Base-by-base conservation (phyloP, 1,140 invertebrate genomes). In the Leptopilina boulardi region DNA sequence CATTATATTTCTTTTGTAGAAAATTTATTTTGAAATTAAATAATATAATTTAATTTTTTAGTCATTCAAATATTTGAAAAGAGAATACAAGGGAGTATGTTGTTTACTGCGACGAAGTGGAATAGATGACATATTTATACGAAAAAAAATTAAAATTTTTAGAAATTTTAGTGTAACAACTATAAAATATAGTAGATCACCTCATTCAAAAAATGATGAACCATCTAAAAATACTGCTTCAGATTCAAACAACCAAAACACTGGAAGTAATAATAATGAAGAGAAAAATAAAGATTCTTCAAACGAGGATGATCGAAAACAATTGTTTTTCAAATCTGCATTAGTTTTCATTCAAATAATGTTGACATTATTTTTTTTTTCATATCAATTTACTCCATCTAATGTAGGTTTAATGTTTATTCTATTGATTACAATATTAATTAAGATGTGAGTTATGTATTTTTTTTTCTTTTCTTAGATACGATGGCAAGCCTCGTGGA, bases 401-500 rank as follows among this genome's bases (percentile, higher is more conserved):
- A n/a, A n/a, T n/a, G 56, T 66, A 38, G 51, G 59, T 30, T n/a
- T 23, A 23, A 11, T 72, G 23, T n/a, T 18, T 51, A 1, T 42
- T 51, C 54, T 44, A 41, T 18, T 41, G 0, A 41, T 41, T 71
- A 34, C 23, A 9, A n/a, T 26, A 3, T 5, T 1, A 26, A 70
- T 19, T 70, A n/a, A n/a, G n/a, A n/a, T n/a, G n/a, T n/a, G n/a
- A n/a, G n/a, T n/a, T n/a, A 38, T 38, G 5, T 34, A 3, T 34
- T 34, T 6, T 34, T 34, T 34, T 34, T 34, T 38, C 38, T 71
- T 8, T 47, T 73, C 73, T 70, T 18, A 86, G 83, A 18, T 15
- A 21, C 78, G 83, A 13, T 77, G 66, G 23, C 83, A 80, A 74
- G 95, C 98, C 21, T 97, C 96, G 0, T 99, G 97, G 97, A 97